Base-by-base conservation (phyloP, 2,113 vertebrate genomes). In the Aldabrachelys gigantea region DNA sequence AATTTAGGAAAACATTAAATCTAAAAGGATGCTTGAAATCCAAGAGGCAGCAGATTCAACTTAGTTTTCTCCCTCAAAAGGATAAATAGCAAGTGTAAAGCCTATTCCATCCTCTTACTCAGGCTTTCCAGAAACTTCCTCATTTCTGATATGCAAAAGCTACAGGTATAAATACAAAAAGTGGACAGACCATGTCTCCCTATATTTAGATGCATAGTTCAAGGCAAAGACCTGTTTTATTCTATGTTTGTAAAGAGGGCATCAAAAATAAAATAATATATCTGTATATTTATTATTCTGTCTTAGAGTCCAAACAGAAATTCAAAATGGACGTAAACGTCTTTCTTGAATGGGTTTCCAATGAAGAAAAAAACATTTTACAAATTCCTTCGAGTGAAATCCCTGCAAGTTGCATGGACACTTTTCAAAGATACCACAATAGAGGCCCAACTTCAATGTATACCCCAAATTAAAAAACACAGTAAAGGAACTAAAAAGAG, bases 91-190 rank as follows among this genome's bases (percentile, higher is more conserved):
- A 91, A 92, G 17, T 1, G 0, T 25, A 78, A 29, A 29, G 8
- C 86, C 82, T 1, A 69, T 53, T 69, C 10, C 35, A 35, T 12
- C 35, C 25, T 50, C 10, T 57, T 85, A 24, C n/a, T 19, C 6
- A 7, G 31, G 59, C 12, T 35, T 65, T 65, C 59, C 29, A 35
- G 69, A 41, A 75, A 75, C 9, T 10, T 75, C 19, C 52, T 19
- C 49, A 2, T 47, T 84, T 75, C 38, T 80, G 4, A 24, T 76
- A 57, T 76, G 56, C 0, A 44, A 21, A 89, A 17, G 3, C 54
- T 2, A 87, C 1, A 88, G 76, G 8, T 5, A 50, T 62, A 59
- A 87, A 91, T 21, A 90, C 0, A 0, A 6, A 59, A 38, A 90
- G 52, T 7, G 82, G 24, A 52, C 13, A n/a, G 87, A 44, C 6